These are phyloP conservation scores for Carassius auratus DNA, from an alignment of 2,113 vertebrate species.

Conservation along the genomic window DNA sequence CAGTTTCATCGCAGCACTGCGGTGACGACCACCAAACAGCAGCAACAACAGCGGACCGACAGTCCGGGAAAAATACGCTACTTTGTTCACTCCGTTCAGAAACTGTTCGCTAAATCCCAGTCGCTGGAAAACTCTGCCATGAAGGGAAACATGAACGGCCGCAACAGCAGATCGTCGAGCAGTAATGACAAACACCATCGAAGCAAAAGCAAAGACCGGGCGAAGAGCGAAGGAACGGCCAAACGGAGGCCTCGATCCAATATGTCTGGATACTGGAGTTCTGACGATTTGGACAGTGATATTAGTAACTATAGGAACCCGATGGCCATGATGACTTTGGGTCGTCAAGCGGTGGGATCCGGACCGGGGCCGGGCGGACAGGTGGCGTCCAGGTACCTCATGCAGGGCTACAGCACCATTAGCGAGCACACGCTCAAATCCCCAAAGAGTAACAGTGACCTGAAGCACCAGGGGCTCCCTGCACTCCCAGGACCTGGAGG, in stretches of 20 bases:
- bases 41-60: conserved; percentile 94
- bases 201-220: conserved; percentile 95
- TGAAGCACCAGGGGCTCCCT: conserved; percentile 75
- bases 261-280: conserved; percentile 99
- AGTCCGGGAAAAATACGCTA: conserved; percentile 96
- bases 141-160: conserved; percentile 87
- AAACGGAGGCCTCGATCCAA: conserved; percentile 92
- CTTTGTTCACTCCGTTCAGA: conserved; percentile 95
- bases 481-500: conserved; percentile 71
- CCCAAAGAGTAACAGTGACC: conserved; percentile 89
- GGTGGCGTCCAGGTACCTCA: conserved; percentile 84
- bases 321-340: conserved; percentile 91
- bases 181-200: conserved; percentile 90
- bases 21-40: conserved; percentile 71
- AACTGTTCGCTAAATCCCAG: conserved; percentile 91
- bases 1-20: conserved; percentile 88
- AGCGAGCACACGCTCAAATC: conserved; percentile 89
- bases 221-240: conserved; percentile 85
- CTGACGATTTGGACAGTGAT: conserved; percentile 91
- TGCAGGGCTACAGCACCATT: conserved; percentile 96
- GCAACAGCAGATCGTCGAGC: conserved; percentile 68
- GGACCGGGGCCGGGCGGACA: conserved; percentile 69
- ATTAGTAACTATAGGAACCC: conserved; percentile 90
- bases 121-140: conserved; percentile 83
- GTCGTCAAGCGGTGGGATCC: conserved; percentile 66